Evolutionary conservation across 2,797 vertebrate species (phyloP), one percentile per base, ranked within the genome.

Genomic region (Pseudotriccus pelzelni): DNA sequence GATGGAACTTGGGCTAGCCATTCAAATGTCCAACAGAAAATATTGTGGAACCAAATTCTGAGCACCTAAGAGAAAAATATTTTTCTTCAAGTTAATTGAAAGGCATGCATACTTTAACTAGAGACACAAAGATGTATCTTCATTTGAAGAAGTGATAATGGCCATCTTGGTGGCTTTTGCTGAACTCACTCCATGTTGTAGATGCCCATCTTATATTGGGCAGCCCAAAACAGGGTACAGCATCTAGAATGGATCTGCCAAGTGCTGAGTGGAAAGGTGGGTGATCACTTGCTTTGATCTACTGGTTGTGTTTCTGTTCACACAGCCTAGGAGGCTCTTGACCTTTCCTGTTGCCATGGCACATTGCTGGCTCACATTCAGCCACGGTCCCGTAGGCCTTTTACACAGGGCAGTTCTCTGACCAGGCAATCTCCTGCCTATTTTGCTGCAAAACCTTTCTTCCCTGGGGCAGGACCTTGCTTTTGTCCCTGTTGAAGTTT

Each of bases 121-220:
- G 75, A 78, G 86, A 50, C 12, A 73, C 2, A 55, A 59, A 67
- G 30, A 14, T 5, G 19, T 27, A 8, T 30, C 12, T 58, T 67
- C 11, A 21, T 62, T n/a, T 59, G 34, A 85, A 58, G 34, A 37
- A 72, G 2, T 58, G 7, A 14, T 52, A 14, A 8, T 49, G 49
- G 8, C 6, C 12, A 6, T 21, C 53, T 41, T 34, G 14, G 28
- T 25, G 44, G 15, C 13, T 60, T 62, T 14, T 75, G 36, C 30
- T 63, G n/a, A 63, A 17, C 14, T 43, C 18, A 4, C 18, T 80
- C 13, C 13, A 30, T 14, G 41, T 49, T 28, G 20, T 11, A 53
- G 37, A 56, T 30, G 6, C 5, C 19, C 17, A 32, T 37, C n/a
- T 50, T 2, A 0, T 23, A 10, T 0, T 16, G 4, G 25, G 47